Evolutionary conservation across 2,113 vertebrate genomes (phyloP).

Genomic region (Aegotheles bennettii): DNA sequence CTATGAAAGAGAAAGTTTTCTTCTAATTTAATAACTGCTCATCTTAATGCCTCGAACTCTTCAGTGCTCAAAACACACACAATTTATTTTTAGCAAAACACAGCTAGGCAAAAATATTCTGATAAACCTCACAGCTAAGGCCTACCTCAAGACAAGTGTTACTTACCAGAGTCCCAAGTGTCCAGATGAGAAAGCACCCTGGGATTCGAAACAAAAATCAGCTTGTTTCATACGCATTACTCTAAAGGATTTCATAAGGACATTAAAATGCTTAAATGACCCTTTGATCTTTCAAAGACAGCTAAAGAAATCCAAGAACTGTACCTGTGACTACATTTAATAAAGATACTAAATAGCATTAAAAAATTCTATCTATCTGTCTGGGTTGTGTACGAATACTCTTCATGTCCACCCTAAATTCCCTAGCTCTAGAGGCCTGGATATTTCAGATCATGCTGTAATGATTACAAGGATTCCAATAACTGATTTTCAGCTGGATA

Average conservation of each 20-base stretch:
- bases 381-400: not conserved
- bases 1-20: not conserved
- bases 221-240: not conserved
- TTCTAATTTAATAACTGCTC: not conserved
- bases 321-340: not conserved
- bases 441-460: not conserved
- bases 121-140: not conserved
- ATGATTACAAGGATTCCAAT: not conserved
- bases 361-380: not conserved
- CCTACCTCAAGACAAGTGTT: not conserved
- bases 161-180: slow-evolving; percentile 81
- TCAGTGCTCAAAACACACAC: not conserved
- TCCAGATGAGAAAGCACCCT: slow-evolving; percentile 87
- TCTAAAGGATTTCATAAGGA: not conserved
- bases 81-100: not conserved
- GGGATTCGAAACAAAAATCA: slow-evolving; percentile 20
- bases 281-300: not conserved
- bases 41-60: not conserved
- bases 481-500: not conserved
- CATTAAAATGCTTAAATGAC: not conserved
- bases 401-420: not conserved
- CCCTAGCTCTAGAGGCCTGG: not conserved
- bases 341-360: not conserved
- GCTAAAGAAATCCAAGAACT: not conserved
- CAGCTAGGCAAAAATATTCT: not conserved